A percentile compares a stretch with the other conserved stretches of the same genome.
Conservation (phyloP, 1,140 invertebrate genomes). For the Listronotus oregonensis region DNA sequence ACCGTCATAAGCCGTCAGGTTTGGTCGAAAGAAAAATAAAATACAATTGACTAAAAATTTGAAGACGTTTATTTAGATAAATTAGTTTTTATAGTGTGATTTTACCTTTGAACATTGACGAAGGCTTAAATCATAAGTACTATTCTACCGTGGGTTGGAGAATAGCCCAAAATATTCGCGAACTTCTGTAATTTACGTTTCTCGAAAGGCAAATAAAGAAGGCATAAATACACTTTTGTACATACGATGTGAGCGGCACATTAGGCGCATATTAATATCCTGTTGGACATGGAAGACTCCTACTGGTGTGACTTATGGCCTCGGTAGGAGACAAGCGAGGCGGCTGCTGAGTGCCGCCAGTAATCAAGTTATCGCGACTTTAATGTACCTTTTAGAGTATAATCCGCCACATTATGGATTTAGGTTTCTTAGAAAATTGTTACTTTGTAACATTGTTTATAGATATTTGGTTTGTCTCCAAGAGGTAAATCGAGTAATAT, state of each 20-base stretch:
- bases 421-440: too few relatives aligned
- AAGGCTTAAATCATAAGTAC: too few relatives aligned
- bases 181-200: constrained; percentile 50
- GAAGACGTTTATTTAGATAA: too few relatives aligned
- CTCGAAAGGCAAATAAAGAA: constrained; percentile 49
- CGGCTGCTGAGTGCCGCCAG: constrained; percentile 25
- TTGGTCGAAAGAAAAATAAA: too few relatives aligned
- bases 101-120: too few relatives aligned
- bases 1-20: too few relatives aligned
- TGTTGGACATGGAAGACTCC: constrained; percentile 47
- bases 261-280: constrained; percentile 49
- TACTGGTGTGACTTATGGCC: constrained; percentile 45
- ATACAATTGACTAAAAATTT: too few relatives aligned
- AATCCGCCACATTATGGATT: background rate
- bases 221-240: constrained; percentile 39
- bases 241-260: constrained; percentile 41
- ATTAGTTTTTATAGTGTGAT: too few relatives aligned
- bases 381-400: constrained; percentile 10
- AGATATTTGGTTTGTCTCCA: too few relatives aligned
- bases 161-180: constrained; percentile 39
- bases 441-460: too few relatives aligned
- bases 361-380: constrained; percentile 30
- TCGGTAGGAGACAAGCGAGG: constrained; percentile 17
- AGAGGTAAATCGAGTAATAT: too few relatives aligned
- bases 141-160: too few relatives aligned